phyloP scores from a whole-genome alignment of 2,797 vertebrate species.

The Acanthiza pusilla region DNA sequence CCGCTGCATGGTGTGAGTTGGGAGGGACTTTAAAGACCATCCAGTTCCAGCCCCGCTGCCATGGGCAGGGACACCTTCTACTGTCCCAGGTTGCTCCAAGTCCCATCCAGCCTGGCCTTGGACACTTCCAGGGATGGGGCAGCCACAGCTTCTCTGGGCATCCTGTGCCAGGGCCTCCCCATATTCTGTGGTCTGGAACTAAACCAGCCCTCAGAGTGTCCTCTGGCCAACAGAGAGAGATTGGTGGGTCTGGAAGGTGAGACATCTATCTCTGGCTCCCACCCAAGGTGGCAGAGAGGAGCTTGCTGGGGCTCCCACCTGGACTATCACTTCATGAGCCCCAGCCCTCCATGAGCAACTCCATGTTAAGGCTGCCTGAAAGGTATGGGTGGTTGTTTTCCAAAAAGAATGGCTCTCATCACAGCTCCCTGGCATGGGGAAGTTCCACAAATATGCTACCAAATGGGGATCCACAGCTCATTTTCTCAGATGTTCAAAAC shows the following conservation, averaged over 20 bases:
- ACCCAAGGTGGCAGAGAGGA: too few species aligned
- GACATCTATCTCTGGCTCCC: not conserved
- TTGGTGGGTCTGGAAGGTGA: not conserved
- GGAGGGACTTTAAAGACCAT: not conserved
- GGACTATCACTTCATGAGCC: not conserved
- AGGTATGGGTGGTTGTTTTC: not conserved
- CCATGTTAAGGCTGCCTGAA: not conserved
- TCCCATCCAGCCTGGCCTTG: not conserved
- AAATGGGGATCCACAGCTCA: not conserved
- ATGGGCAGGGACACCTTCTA: not conserved
- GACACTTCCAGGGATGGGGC: not conserved
- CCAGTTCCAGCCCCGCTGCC: not conserved
- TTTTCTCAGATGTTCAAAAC: not conserved
- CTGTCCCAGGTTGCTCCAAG: not conserved
- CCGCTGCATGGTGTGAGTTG: not conserved
- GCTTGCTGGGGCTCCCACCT: not conserved
- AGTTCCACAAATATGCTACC: not conserved
- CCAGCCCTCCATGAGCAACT: not conserved
- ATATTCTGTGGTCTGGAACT: not conserved
- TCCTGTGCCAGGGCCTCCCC: fast-evolving
- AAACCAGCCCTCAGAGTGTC: not conserved
- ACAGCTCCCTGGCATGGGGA: not conserved
- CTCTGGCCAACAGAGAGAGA: not conserved
- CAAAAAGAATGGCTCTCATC: not conserved
- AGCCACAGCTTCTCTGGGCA: not conserved